Base-by-base conservation (phyloP, 35 echinoderm and acorn worm genomes). In the Heliocidaris erythrogramma region DNA sequence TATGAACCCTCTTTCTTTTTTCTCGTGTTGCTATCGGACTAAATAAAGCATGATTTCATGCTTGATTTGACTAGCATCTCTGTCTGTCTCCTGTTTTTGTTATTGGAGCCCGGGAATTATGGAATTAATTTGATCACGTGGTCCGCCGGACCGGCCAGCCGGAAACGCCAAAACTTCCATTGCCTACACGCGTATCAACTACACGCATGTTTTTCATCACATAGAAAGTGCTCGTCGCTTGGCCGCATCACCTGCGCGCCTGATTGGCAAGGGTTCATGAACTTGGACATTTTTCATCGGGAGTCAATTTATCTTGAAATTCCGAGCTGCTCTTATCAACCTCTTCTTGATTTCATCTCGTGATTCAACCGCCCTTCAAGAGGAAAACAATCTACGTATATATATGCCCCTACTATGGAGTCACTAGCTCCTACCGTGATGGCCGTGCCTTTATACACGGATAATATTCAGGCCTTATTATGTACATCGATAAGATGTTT, bases 301-400 rank as follows among this genome's bases (percentile, higher is more conserved):
- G 65, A 78, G 65, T 78, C 65, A 78, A 78, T 78, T 78, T 78
- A 78, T 78, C 65, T 78, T 78, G 65, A 78, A 78, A 78, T 78
- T 78, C 65, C 65, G 14, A 78, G 65, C 65, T 78, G 65, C 65
- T 78, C 65, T 78, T 78, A 78, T 78, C 65, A 18, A 24, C 65
- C 65, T 78, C 65, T 78, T 18, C 65, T 78, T 78, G 65, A 78
- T 78, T 78, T 24, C 65, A 78, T 78, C 4, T 78, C 27, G 17
- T 29, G 65, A 78, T 78, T 0, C 18, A 24, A 78, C 65, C 65
- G n/a, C n/a, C 7, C 27, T 78, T 78, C 65, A n/a, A n/a, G 65
- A 78, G 65, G 65, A n/a, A 78, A 78, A 78, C 65, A 78, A 78
- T 78, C 65, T 78, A 78, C 14, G 9, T 56, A 56, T n/a, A 78